These are phyloP conservation scores for Pseudochirops cupreus DNA, from an alignment of 2,797 vertebrate genomes.

Conservation along the genomic window DNA sequence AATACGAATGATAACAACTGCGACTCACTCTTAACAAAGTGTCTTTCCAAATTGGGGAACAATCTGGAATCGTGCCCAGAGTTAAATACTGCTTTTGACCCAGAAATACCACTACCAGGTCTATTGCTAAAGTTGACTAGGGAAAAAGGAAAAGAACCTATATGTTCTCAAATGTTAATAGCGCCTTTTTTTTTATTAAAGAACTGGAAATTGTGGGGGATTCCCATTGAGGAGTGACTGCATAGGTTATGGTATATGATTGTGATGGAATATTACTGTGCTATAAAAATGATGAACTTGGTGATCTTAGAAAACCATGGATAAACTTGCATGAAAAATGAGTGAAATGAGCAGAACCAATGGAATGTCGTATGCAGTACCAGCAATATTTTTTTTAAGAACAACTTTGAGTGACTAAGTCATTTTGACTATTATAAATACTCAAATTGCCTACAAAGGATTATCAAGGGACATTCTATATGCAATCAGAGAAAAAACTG, in stretches of 20 bases:
- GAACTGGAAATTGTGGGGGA: not conserved
- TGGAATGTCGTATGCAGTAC: not conserved
- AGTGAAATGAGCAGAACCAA: not conserved
- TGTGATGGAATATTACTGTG: not conserved
- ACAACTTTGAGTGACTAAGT: not conserved
- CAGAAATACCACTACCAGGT: not conserved
- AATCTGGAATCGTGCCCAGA: not conserved
- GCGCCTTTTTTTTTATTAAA: not conserved
- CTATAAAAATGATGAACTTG: not conserved
- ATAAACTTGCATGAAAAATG: not conserved
- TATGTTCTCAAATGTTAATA: not conserved
- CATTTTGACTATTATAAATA: not conserved
- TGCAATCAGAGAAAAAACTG: not conserved
- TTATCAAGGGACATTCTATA: not conserved
- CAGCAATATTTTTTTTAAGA: not conserved
- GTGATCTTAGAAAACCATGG: not conserved
- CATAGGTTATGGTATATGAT: not conserved
- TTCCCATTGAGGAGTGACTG: not conserved
- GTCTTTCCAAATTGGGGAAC: not conserved
- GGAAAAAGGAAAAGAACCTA: not conserved
- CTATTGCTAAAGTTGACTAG: not conserved
- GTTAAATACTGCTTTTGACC: not conserved
- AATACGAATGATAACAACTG: not conserved
- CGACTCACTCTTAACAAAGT: not conserved
- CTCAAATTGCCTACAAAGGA: not conserved